phyloP scores from a whole-genome alignment of 2,888 invertebrate species.

The Helobdella robusta region DNA sequence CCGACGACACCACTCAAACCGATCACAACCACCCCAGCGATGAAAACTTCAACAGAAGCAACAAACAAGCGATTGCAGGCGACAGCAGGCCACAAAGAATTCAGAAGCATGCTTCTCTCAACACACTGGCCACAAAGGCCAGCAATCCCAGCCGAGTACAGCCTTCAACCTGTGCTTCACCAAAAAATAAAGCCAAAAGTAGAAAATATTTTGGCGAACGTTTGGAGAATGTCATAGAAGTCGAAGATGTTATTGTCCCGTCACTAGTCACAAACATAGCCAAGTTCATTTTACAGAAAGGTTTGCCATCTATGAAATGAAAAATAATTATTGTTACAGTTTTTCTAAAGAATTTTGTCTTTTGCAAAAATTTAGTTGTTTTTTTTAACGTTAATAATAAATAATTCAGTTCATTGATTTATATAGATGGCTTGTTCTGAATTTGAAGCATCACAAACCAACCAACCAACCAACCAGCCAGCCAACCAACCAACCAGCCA shows the following conservation, averaged over 20 bases:
- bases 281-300: slow-evolving; percentile 15
- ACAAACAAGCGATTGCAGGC: background rate
- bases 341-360: background rate
- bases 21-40: too few species aligned
- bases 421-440: too few species aligned
- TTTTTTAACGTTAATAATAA: background rate
- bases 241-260: slow-evolving; percentile 6
- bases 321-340: background rate
- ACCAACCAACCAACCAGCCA: background rate
- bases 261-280: background rate
- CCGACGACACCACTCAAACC: too few species aligned
- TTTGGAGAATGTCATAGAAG: slow-evolving; percentile 4
- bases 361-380: background rate
- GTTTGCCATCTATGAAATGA: background rate
- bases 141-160: background rate
- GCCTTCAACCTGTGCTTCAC: background rate
- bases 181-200: background rate
- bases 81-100: background rate
- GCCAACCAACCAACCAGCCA: background rate
- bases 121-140: background rate
- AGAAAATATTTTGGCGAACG: slow-evolving; percentile 3
- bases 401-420: background rate
- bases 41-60: background rate
- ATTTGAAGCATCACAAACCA: background rate
- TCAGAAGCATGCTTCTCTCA: background rate